Evolutionary conservation across 2,888 invertebrate species (phyloP).

Genomic region (Zygogramma bicolorata): DNA sequence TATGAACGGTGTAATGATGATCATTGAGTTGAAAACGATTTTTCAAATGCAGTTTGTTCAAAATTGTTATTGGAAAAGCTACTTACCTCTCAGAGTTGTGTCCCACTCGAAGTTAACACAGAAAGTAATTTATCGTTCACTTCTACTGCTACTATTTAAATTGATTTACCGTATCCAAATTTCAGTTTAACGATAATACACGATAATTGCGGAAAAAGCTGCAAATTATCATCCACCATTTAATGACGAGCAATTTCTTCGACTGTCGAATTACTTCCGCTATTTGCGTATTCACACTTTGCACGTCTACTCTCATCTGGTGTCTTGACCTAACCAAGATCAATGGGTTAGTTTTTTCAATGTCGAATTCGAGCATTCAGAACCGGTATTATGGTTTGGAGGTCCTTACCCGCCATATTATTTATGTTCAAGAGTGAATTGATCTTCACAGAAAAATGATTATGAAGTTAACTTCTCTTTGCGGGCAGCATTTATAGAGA

Average conservation of each 20-base stretch:
- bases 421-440: not conserved
- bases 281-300: not conserved
- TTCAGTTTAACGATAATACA: not conserved
- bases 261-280: not conserved
- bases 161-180: not conserved
- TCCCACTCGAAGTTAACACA: not conserved
- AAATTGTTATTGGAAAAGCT: not conserved
- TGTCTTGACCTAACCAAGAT: not conserved
- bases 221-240: not conserved
- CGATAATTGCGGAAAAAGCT: not conserved
- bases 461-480: too few species aligned
- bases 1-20: too few species aligned
- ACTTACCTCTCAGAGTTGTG: not conserved
- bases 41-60: too few species aligned
- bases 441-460: too few species aligned
- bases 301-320: not conserved
- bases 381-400: slow-evolving; percentile 1
- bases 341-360: not conserved
- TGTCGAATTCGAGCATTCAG: not conserved
- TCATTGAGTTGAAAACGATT: too few species aligned
- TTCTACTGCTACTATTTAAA: too few species aligned
- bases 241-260: not conserved
- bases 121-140: too few species aligned
- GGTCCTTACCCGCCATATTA: not conserved
- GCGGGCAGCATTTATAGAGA: not conserved